Percentiles rank a stretch among this genome's conserved stretches.
Evolutionary conservation across 2,888 invertebrate genomes (phyloP).

Genomic region (Caenorhabditis panamensis): DNA sequence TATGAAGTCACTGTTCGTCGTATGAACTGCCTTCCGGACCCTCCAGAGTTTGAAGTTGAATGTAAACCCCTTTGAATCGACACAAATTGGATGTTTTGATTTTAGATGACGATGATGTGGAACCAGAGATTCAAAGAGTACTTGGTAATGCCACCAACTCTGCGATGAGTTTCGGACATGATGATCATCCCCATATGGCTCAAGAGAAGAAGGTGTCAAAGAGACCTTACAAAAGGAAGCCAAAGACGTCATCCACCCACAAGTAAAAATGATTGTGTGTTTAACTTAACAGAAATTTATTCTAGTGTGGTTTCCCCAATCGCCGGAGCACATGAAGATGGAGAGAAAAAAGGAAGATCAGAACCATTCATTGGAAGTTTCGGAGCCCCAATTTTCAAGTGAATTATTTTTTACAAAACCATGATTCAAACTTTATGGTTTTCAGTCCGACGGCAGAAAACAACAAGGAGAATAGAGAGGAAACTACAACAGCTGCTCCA

Average conservation of each 20-base stretch:
- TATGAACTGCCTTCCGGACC: conserved; percentile 81
- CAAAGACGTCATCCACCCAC: conserved; percentile 60
- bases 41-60: conserved; percentile 77
- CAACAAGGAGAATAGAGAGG: conserved; percentile 19
- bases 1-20: conserved; percentile 80
- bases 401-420: neutral
- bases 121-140: conserved; percentile 71
- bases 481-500: conserved; percentile 14
- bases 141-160: conserved; percentile 68
- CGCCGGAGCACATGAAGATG: conserved; percentile 51
- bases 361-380: conserved; percentile 67
- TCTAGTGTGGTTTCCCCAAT: conserved; percentile 58
- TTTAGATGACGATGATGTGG: conserved; percentile 77
- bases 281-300: neutral
- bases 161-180: conserved; percentile 52
- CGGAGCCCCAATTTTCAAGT: conserved; percentile 66
- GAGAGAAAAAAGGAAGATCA: conserved; percentile 31
- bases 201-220: conserved; percentile 55
- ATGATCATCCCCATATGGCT: conserved; percentile 50
- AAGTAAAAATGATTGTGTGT: conserved; percentile 28
- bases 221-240: conserved; percentile 60
- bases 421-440: neutral
- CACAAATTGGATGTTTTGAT: conserved; percentile 11
- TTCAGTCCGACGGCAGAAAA: conserved; percentile 61
- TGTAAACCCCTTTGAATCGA: conserved; percentile 62